Conservation (phyloP, 2,888 invertebrate genomes). For the Lasioglossum figueresi region DNA sequence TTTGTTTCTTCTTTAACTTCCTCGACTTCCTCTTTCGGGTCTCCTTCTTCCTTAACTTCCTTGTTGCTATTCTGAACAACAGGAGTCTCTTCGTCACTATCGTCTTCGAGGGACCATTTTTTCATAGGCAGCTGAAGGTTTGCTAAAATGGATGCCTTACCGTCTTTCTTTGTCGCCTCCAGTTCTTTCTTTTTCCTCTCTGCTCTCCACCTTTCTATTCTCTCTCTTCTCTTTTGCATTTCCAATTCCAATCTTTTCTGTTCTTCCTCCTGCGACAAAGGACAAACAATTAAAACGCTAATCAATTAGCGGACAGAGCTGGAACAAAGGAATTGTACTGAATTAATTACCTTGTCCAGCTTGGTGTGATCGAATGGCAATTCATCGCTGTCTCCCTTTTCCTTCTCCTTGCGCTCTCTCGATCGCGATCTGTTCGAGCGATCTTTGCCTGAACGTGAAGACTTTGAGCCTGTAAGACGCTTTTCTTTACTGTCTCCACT, state of each 20-base stretch:
- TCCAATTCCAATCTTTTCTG: conserved; percentile 95
- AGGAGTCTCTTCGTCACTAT: conserved; percentile 93
- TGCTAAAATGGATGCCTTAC: conserved; percentile 87
- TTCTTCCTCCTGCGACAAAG: conserved; percentile 90
- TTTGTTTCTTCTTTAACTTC: conserved; percentile 80
- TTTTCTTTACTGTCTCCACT: conserved; percentile 88
- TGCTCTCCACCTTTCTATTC: conserved; percentile 98
- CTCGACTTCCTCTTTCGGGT: conserved; percentile 85
- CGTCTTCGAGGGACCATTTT: conserved; percentile 98
- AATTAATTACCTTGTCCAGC: conserved; percentile 88
- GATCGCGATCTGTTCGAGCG: conserved; percentile 85
- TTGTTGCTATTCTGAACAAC: conserved; percentile 76
- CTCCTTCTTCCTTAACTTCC: conserved; percentile 85
- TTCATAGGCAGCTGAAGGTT: conserved; percentile 88
- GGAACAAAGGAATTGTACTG: accelerated
- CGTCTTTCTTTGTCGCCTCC: conserved; percentile 92
- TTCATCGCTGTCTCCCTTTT: conserved; percentile 85
- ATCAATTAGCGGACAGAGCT: too few relatives aligned
- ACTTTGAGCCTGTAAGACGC: conserved; percentile 86
- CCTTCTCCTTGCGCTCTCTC: conserved; percentile 86
- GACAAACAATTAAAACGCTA: background rate
- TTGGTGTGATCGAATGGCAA: conserved; percentile 90
- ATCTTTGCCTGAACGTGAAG: conserved; percentile 84
- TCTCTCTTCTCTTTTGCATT: conserved; percentile 97
- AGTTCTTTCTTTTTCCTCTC: conserved; percentile 95